Evolutionary conservation across 1,140 invertebrate genomes (phyloP).

Genomic region (Pseudomyrmex gracilis): DNA sequence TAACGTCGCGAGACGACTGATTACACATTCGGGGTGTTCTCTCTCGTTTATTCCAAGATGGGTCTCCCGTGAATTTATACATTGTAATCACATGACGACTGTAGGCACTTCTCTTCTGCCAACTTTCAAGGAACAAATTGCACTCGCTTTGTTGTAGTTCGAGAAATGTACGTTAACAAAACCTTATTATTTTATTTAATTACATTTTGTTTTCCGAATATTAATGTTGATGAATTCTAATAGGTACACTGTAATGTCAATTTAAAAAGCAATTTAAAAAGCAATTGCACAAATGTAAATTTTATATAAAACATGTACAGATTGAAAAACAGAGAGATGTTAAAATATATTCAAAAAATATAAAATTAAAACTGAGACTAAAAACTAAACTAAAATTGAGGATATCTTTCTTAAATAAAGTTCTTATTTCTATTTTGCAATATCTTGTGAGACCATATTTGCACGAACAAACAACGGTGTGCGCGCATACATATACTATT

Average conservation of each 20-base stretch:
- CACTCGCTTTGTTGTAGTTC: not conserved
- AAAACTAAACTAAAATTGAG: not conserved
- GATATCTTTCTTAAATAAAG: not conserved
- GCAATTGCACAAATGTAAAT: too few species aligned
- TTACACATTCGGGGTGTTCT: constrained; percentile 7
- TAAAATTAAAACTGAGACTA: not conserved
- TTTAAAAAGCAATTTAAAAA: too few species aligned
- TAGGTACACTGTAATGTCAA: too few species aligned
- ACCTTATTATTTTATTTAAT: not conserved
- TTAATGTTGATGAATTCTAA: too few species aligned
- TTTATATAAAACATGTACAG: not conserved
- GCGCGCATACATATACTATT: not conserved
- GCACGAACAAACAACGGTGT: not conserved
- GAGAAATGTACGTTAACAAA: too few species aligned
- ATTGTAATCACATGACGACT: not conserved
- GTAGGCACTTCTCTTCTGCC: not conserved
- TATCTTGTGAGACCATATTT: not conserved
- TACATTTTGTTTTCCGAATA: too few species aligned
- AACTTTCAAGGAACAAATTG: not conserved
- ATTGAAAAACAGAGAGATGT: not conserved
- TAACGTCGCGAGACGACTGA: not conserved
- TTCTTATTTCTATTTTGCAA: not conserved
- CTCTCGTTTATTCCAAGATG: not conserved
- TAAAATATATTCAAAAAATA: not conserved
- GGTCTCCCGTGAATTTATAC: not conserved